A percentile compares a stretch with the other conserved stretches of the same genome.
phyloP scores from a whole-genome alignment of 2,888 invertebrate species.

The Emmelina monodactyla region DNA sequence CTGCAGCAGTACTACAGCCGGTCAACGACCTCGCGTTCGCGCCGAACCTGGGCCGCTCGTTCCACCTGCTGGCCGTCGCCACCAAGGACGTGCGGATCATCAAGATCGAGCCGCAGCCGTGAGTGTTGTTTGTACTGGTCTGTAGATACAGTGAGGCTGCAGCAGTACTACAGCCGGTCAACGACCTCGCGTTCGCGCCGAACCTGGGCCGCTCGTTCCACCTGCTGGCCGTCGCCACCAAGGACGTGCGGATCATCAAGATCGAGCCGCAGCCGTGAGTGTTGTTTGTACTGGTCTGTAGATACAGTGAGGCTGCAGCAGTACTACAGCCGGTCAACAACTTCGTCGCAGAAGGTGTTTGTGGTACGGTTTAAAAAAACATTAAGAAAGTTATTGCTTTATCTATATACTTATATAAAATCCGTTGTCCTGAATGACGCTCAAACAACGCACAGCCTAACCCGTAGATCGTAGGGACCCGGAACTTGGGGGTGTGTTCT shows the following conservation, averaged over 20 bases:
- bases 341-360: no score
- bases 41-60: conserved; percentile 92
- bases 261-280: conserved; percentile 71
- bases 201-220: conserved; percentile 94
- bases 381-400: no score
- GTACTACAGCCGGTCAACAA: no score
- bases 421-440: no score
- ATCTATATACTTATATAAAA: no score
- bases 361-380: no score
- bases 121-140: no score
- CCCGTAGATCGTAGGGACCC: no score
- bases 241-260: conserved; percentile 87
- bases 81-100: conserved; percentile 92
- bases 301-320: no score
- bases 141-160: conserved; percentile 82
- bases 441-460: no score
- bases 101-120: conserved; percentile 73
- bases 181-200: conserved; percentile 95
- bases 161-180: conserved; percentile 83
- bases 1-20: conserved; percentile 77
- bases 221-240: conserved; percentile 92
- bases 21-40: conserved; percentile 96
- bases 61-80: conserved; percentile 91
- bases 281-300: no score
- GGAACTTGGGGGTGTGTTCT: no score